phyloP scores from a whole-genome alignment of 2,888 invertebrate species.

The Epinotia nisella region DNA sequence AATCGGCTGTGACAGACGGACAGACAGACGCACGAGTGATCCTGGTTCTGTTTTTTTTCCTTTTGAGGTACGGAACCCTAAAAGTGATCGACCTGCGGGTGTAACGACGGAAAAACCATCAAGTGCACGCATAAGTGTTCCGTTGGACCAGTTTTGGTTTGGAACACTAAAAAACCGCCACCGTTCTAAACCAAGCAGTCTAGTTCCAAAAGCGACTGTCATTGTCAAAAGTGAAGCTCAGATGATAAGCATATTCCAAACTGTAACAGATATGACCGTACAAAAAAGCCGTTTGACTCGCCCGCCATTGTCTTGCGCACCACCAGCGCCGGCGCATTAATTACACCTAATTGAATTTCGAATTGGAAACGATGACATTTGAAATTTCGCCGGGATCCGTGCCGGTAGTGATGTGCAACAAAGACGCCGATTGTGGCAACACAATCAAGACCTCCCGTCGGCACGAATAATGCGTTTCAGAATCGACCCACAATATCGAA shows the following conservation, averaged over 20 bases:
- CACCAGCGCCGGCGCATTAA: conserved; percentile 81
- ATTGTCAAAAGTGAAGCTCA: conserved; percentile 49
- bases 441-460: conserved; percentile 79
- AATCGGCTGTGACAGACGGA: no score
- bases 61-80: no score
- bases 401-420: conserved; percentile 80
- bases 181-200: conserved; percentile 18
- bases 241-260: conserved; percentile 45
- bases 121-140: no score
- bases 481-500: conserved; percentile 76
- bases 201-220: conserved; percentile 20
- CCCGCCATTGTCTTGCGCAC: conserved; percentile 78
- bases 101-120: no score
- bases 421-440: conserved; percentile 69
- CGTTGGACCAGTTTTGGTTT: no score
- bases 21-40: no score
- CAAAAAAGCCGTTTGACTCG: conserved; percentile 68
- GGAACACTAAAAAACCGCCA: neutral
- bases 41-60: no score
- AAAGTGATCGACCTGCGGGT: no score
- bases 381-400: conserved; percentile 81
- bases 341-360: conserved; percentile 87
- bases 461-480: conserved; percentile 77
- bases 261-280: conserved; percentile 59
- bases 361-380: conserved; percentile 87